These are phyloP conservation scores for Sternarchorhynchus goeldii DNA, from an alignment of 2,797 vertebrate species.

Conservation along the genomic window DNA sequence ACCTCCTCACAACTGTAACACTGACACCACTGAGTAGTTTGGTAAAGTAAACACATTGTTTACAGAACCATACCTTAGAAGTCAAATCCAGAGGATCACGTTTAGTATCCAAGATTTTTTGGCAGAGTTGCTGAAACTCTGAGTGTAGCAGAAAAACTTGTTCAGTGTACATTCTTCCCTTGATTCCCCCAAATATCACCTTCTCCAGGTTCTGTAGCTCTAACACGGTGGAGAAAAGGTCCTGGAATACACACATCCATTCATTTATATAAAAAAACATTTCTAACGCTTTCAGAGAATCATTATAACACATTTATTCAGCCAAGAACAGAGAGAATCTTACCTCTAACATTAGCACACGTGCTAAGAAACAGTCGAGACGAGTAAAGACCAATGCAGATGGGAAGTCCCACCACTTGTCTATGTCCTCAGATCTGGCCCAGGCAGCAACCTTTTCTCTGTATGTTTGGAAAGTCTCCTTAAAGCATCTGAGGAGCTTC, in stretches of 20 bases:
- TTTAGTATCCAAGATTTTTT: conserved; percentile 70
- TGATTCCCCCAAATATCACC: conserved; percentile 76
- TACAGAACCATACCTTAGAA: conserved; percentile 66
- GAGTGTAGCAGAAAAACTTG: conserved; percentile 66
- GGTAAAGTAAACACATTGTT: too few species aligned
- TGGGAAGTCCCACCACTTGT: conserved; percentile 81
- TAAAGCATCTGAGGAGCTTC: conserved; percentile 73
- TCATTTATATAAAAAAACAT: neutral
- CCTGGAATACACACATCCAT: conserved; percentile 61
- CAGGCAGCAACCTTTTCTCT: conserved; percentile 70
- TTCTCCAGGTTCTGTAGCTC: conserved; percentile 84
- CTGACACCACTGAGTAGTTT: too few species aligned
- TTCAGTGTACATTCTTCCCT: conserved; percentile 74
- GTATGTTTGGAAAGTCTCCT: conserved; percentile 74
- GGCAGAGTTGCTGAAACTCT: conserved; percentile 74
- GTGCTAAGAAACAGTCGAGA: conserved; percentile 76
- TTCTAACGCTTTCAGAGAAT: neutral
- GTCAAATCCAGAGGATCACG: conserved; percentile 67
- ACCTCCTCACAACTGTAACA: too few species aligned
- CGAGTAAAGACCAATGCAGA: conserved; percentile 77
- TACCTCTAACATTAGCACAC: conserved; percentile 79
- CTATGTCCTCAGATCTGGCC: conserved; percentile 57
- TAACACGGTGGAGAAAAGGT: conserved; percentile 74
- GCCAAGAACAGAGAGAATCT: conserved; percentile 34
- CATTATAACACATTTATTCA: neutral